phyloP scores from a whole-genome alignment of 2,113 vertebrate genomes.

The Ahaetulla prasina region DNA sequence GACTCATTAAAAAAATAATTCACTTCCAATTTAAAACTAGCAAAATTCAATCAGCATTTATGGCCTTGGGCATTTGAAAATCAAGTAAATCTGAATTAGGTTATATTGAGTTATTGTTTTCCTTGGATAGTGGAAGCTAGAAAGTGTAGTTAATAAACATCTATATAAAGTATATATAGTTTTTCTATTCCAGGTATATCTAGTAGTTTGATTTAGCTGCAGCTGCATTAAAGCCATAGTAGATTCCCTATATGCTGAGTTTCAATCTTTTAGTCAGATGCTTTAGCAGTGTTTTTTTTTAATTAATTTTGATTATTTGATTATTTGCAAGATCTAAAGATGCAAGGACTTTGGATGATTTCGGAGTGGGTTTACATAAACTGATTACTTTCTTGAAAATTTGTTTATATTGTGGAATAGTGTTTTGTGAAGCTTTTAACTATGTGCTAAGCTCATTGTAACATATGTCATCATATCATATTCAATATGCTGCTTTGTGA shows the following conservation, averaged over 20 bases:
- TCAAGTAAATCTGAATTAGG: background rate
- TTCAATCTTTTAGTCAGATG: background rate
- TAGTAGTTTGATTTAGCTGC: background rate
- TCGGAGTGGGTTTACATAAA: background rate
- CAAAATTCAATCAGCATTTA: background rate
- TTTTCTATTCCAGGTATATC: background rate
- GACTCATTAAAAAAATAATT: background rate
- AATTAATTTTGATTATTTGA: background rate
- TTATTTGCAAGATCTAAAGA: background rate
- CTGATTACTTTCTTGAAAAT: background rate
- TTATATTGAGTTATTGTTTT: background rate
- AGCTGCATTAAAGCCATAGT: background rate
- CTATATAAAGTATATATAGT: background rate
- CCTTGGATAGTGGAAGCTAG: background rate
- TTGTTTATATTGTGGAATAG: background rate
- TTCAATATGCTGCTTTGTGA: background rate
- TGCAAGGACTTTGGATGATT: background rate
- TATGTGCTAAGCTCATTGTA: background rate
- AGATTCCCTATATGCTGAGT: background rate
- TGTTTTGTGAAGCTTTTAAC: background rate
- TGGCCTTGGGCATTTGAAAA: background rate
- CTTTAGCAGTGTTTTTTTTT: background rate
- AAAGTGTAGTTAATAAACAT: background rate
- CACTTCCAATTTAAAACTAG: background rate
- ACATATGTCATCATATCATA: background rate